phyloP scores from a whole-genome alignment of 2,113 vertebrate species.

The Todiramphus saurophagus region DNA sequence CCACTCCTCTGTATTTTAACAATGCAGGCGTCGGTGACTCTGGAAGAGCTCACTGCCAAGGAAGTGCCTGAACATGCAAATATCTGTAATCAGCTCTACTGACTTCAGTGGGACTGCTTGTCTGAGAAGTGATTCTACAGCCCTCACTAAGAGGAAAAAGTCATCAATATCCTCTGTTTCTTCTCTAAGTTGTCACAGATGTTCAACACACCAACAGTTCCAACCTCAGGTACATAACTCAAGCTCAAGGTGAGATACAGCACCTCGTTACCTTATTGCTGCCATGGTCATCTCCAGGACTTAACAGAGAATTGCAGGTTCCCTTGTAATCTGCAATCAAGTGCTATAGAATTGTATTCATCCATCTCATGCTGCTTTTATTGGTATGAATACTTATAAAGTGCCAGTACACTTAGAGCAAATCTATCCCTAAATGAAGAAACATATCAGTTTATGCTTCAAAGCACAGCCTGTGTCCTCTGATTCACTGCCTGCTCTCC shows the following conservation, averaged over 20 bases:
- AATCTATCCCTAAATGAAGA: constrained; percentile 8
- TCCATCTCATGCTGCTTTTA: neutral
- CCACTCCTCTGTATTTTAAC: neutral
- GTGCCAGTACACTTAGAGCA: neutral
- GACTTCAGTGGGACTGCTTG: neutral
- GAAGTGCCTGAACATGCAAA: neutral
- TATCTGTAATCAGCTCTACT: neutral
- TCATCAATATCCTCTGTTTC: neutral
- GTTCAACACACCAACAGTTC: neutral
- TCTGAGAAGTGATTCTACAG: neutral
- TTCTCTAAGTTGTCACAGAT: neutral
- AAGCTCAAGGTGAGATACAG: neutral
- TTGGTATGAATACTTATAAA: neutral
- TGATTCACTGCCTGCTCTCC: constrained; percentile 4
- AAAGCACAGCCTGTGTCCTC: neutral
- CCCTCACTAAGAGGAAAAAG: neutral
- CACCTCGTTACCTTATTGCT: neutral
- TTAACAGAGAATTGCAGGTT: neutral
- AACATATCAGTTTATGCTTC: neutral
- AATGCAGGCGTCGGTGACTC: neutral
- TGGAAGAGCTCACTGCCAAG: neutral
- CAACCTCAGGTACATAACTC: neutral
- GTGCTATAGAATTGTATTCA: neutral
- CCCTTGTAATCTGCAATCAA: neutral
- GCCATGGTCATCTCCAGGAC: neutral